Evolutionary conservation across 2,888 invertebrate genomes (phyloP), one percentile per base, ranked within the genome.

Genomic region (Himalopsyche anomala): DNA sequence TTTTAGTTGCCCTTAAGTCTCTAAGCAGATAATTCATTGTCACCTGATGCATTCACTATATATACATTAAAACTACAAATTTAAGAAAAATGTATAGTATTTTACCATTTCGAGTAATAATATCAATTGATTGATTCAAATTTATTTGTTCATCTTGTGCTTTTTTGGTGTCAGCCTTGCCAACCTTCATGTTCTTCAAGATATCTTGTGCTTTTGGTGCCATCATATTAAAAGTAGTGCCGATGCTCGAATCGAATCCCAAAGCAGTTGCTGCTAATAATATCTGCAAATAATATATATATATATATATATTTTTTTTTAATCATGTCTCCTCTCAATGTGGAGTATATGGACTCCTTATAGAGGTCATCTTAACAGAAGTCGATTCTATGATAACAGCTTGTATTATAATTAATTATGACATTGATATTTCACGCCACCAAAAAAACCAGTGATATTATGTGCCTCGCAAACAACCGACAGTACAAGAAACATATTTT

Each of bases 181-280:
- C 56, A 15, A 9, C 81, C 17, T 56, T 54, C 6, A 95, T 92
- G 42, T 93, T 93, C 17, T 93, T 90, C 81, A 94, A 89, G 88
- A 96, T 95, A 82, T 94, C 91, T 11, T 93, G 90, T 15, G 94
- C 94, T 38, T 94, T 90, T 88, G 93, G 91, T 1, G 96, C 95
- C 89, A 95, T 93, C 88, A 96, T 91, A 90, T 95, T 97, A 87
- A 95, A 93, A 2, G 95, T 93, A 0, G 96, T 96, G 62, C 95
- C 94, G 88, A 97, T 96, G 54, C 95, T 94, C 5, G 96, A 96
- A 89, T 95, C 94, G 89, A 96, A 95, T 69, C 96, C 97, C 6
- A 95, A 90, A 0, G 95, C 91, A 4, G 79, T 42, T 2, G 85
- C 85, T 12, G 87, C 84, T 15, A 81, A 45, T 45, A 87, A 85